phyloP scores from a whole-genome alignment of 2,888 invertebrate genomes.

The Drosophila cyrtoloma region DNA sequence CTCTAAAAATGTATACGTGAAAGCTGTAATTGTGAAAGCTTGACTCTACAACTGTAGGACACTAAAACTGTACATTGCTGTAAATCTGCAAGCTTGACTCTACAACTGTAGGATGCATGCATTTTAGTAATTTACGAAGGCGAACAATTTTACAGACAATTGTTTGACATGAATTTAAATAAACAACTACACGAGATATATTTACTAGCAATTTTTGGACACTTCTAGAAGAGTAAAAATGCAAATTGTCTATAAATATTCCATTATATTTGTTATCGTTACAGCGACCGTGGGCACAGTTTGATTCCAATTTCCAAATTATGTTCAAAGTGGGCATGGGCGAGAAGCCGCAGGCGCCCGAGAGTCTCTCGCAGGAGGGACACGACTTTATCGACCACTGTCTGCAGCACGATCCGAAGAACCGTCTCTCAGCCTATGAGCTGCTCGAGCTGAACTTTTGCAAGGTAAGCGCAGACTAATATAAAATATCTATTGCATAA shows the following conservation, averaged over 20 bases:
- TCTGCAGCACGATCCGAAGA: slow-evolving; percentile 92
- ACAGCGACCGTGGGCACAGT: slow-evolving; percentile 95
- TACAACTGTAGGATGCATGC: not conserved
- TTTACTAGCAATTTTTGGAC: not conserved
- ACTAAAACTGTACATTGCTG: not conserved
- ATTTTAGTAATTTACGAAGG: not conserved
- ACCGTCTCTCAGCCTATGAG: slow-evolving; percentile 89
- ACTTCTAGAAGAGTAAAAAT: not conserved
- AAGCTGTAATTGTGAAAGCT: not conserved
- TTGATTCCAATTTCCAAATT: slow-evolving; percentile 97
- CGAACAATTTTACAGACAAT: not conserved
- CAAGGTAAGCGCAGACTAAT: slow-evolving; percentile 85
- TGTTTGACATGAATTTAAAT: not conserved
- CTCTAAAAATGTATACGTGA: not conserved
- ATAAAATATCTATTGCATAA: not conserved
- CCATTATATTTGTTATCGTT: not conserved
- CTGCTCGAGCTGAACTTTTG: slow-evolving; percentile 91
- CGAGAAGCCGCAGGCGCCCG: slow-evolving; percentile 91
- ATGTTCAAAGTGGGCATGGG: slow-evolving; percentile 99
- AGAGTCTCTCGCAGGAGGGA: slow-evolving; percentile 92
- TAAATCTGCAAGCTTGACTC: not conserved
- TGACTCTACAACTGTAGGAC: not conserved
- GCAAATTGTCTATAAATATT: not conserved
- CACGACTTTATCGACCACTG: slow-evolving; percentile 91
- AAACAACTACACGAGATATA: not conserved